phyloP scores from a whole-genome alignment of 2,797 vertebrate genomes.

The Sebastes kiyomatsui region DNA sequence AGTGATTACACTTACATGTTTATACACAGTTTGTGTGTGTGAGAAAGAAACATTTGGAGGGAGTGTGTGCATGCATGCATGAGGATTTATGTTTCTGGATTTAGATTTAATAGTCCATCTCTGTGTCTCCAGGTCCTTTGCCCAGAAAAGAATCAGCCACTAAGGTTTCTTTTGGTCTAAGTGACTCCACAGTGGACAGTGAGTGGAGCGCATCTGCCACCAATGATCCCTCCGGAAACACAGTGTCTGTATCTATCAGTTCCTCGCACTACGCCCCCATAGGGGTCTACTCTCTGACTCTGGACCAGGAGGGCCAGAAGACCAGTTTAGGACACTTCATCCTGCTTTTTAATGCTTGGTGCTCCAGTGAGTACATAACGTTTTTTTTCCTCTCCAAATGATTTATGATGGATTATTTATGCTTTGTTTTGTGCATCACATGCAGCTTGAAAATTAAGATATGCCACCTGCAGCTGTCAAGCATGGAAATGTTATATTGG shows the following conservation, averaged over 20 bases:
- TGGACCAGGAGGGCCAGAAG: constrained; percentile 69
- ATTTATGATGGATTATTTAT: background rate
- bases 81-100: background rate
- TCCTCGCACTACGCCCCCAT: constrained; percentile 82
- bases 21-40: background rate
- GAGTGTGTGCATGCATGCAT: background rate
- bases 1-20: background rate
- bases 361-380: constrained; percentile 74
- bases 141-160: constrained; percentile 77
- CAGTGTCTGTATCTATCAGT: constrained; percentile 79
- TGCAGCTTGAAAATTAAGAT: background rate
- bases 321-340: constrained; percentile 82
- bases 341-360: constrained; percentile 92
- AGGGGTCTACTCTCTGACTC: constrained; percentile 83
- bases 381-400: background rate
- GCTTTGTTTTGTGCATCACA: background rate
- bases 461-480: background rate
- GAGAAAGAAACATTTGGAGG: background rate
- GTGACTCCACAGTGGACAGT: constrained; percentile 67
- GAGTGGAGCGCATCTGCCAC: constrained; percentile 82
- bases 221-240: constrained; percentile 44
- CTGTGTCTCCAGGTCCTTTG: constrained; percentile 74
- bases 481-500: background rate
- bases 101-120: background rate
- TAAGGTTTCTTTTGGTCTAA: constrained; percentile 77